A percentile compares a stretch with the other conserved stretches of the same genome.
Evolutionary conservation across 2,888 invertebrate species (phyloP).

Genomic region (Nysson spinosus): DNA sequence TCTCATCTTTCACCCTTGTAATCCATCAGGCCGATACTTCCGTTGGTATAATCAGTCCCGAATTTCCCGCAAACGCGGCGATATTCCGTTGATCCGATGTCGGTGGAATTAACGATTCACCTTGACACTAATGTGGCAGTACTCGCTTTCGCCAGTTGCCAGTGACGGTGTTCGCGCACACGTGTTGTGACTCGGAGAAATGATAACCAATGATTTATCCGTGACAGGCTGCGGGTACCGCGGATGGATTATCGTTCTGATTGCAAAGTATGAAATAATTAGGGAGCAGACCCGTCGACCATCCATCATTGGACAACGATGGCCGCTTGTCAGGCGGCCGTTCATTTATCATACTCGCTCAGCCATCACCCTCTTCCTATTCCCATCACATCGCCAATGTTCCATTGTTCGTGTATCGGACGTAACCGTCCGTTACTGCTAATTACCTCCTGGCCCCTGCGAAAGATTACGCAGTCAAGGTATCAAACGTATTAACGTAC

Average conservation of each 20-base stretch:
- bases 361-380: conserved; percentile 69
- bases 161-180: conserved; percentile 45
- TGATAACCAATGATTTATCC: conserved; percentile 74
- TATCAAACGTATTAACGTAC: conserved; percentile 66
- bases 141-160: conserved; percentile 42
- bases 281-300: conserved; percentile 73
- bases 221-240: conserved; percentile 73
- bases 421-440: conserved; percentile 70
- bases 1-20: neutral
- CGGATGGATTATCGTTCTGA: conserved; percentile 77
- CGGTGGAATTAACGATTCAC: conserved; percentile 43
- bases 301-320: conserved; percentile 75
- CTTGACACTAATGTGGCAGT: conserved; percentile 45
- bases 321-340: conserved; percentile 74
- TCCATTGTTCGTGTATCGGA: conserved; percentile 63
- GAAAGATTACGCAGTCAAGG: conserved; percentile 68
- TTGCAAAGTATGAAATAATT: conserved; percentile 78
- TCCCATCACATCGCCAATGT: conserved; percentile 65
- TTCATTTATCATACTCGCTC: conserved; percentile 77
- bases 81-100: conserved; percentile 15
- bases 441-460: conserved; percentile 70
- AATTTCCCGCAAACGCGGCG: conserved; percentile 1
- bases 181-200: conserved; percentile 64
- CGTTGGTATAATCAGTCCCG: neutral
- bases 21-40: conserved; percentile 16